Base-by-base conservation (phyloP, 2,113 vertebrate species). In the Syngnathoides biaculeatus region DNA sequence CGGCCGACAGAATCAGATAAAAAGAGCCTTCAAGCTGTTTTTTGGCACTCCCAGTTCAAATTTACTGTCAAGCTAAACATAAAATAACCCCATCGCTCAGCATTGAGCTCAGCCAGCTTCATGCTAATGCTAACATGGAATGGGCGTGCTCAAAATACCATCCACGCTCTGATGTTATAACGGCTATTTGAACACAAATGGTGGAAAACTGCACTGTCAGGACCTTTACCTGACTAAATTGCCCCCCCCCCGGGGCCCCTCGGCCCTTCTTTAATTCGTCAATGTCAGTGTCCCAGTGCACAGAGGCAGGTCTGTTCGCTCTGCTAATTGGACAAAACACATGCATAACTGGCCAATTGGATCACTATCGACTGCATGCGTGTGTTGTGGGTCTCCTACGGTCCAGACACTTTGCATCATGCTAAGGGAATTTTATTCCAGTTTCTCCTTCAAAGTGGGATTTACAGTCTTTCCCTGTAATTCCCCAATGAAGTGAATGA, bases 341-440 rank as follows among this genome's bases (percentile, higher is more conserved):
- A 69, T 65, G 67, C 67, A 52, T 75, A 62, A 69, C 68, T 71
- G 75, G 71, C 63, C 56, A 61, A 69, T 35, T 73, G 52, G 69
- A 73, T 76, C 65, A 78, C 48, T 68, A 65, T 65, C 52, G n/a
- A 8, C 11, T 5, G 30, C 60, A 9, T 24, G 65, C 40, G 38
- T 63, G 43, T 39, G n/a, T 2, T 10, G 9, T 26, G n/a, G n/a
- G n/a, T 17, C 35, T 7, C 27, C n/a, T 55, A 2, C 7, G 48
- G 27, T 64, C 66, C 19, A 11, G 42, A 68, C 55, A 24, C 39
- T 63, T 62, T 17, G 39, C n/a, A 62, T 22, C n/a, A 62, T 22
- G n/a, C 20, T 19, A 20, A 20, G 58, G 39, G 38, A 60, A 35
- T 60, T 39, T n/a, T 8, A 7, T 48, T n/a, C 48, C 20, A 14